Evolutionary conservation across 2,797 vertebrate genomes (phyloP).

Genomic region (Phaenicophaeus curvirostris): DNA sequence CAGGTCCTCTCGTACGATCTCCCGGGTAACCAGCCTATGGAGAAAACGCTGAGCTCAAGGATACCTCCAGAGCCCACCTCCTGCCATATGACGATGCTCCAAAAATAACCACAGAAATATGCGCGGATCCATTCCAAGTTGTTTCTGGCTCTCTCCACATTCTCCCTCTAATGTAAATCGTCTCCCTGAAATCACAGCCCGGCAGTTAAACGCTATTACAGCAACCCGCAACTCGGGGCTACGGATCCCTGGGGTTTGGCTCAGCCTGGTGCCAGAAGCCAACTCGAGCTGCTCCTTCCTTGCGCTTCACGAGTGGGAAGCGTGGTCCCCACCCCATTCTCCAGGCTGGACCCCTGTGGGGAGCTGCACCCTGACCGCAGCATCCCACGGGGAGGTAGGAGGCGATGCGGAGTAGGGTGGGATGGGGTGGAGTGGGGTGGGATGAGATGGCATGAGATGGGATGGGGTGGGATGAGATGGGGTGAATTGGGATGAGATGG

Average conservation of each 20-base stretch:
- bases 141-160: conserved; percentile 18
- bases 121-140: conserved; percentile 46
- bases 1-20: conserved; percentile 19
- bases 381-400: not conserved
- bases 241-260: too few species aligned
- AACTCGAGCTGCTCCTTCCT: too few species aligned
- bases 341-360: too few species aligned
- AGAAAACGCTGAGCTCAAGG: conserved; percentile 56
- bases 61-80: conserved; percentile 57
- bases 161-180: conserved; percentile 27
- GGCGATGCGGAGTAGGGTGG: too few species aligned
- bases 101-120: conserved; percentile 66
- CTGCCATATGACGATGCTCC: conserved; percentile 51
- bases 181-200: not conserved
- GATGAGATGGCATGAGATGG: too few species aligned
- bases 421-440: too few species aligned
- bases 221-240: not conserved
- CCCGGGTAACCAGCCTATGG: conserved; percentile 23
- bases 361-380: too few species aligned
- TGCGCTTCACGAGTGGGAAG: not conserved
- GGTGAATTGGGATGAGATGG: too few species aligned
- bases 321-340: not conserved
- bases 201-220: not conserved
- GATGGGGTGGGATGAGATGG: too few species aligned
- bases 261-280: too few species aligned